A percentile compares a stretch with the other conserved stretches of the same genome.
These are phyloP conservation scores for Spheniscus mendiculus DNA, from an alignment of 2,113 vertebrate genomes.

Conservation along the genomic window DNA sequence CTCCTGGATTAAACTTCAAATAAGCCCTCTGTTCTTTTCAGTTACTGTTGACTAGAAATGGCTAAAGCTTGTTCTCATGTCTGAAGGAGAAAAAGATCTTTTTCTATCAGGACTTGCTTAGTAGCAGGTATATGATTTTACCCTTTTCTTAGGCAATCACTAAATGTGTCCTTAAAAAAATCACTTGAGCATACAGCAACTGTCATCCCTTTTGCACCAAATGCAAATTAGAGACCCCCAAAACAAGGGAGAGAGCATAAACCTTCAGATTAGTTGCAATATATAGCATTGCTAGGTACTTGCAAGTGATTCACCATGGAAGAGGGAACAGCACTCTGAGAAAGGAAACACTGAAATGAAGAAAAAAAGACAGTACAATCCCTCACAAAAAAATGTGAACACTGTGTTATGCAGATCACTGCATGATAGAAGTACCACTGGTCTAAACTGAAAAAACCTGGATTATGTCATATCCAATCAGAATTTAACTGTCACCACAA, in stretches of 20 bases:
- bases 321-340: not conserved
- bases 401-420: not conserved
- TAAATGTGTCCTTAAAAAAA: not conserved
- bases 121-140: not conserved
- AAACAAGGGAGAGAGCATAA: not conserved
- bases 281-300: not conserved
- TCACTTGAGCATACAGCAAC: not conserved
- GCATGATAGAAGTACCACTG: not conserved
- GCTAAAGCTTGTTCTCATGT: not conserved
- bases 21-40: slow-evolving; percentile 4
- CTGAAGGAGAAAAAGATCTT: not conserved
- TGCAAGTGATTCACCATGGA: not conserved
- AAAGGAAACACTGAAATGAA: not conserved
- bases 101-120: not conserved
- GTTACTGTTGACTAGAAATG: slow-evolving; percentile 8
- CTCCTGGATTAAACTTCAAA: slow-evolving; percentile 46
- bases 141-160: not conserved
- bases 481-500: not conserved
- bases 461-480: not conserved
- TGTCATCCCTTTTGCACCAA: not conserved
- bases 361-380: not conserved
- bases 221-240: not conserved
- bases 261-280: not conserved
- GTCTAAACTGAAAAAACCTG: not conserved
- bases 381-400: not conserved